Conservation (phyloP, 23 tunicate genomes). For the Trididemnum miniatum region DNA sequence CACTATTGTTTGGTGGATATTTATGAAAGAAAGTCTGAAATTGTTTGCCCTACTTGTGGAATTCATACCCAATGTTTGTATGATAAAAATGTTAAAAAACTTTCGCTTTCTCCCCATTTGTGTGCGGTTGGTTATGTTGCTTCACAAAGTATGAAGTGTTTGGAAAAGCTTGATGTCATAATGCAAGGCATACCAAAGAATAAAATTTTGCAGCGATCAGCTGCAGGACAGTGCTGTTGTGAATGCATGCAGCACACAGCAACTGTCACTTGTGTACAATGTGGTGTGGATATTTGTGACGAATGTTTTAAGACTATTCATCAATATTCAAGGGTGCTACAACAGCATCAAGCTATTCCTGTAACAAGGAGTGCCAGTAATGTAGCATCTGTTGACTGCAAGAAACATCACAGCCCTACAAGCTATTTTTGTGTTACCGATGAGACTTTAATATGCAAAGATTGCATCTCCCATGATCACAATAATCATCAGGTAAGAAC, state of each 20-base stretch:
- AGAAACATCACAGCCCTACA: neutral
- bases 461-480: conserved; percentile 1
- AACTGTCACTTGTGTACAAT: conserved; percentile 9
- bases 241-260: conserved; percentile 22
- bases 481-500: neutral
- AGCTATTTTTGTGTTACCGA: conserved; percentile 13
- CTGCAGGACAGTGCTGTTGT: neutral
- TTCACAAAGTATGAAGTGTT: neutral
- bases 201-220: neutral
- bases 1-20: neutral
- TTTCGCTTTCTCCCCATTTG: neutral
- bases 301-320: conserved; percentile 10
- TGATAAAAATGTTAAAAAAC: conserved; percentile 7
- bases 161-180: neutral
- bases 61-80: neutral
- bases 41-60: neutral
- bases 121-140: neutral
- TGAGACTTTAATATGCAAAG: conserved; percentile 4
- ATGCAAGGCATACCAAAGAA: neutral
- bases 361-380: conserved; percentile 7
- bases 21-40: neutral
- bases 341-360: conserved; percentile 12
- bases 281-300: conserved; percentile 14
- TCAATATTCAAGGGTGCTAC: conserved; percentile 1
- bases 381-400: conserved; percentile 4